Evolutionary conservation across 2,113 vertebrate genomes (phyloP).

Genomic region (Myotis brandtii): DNA sequence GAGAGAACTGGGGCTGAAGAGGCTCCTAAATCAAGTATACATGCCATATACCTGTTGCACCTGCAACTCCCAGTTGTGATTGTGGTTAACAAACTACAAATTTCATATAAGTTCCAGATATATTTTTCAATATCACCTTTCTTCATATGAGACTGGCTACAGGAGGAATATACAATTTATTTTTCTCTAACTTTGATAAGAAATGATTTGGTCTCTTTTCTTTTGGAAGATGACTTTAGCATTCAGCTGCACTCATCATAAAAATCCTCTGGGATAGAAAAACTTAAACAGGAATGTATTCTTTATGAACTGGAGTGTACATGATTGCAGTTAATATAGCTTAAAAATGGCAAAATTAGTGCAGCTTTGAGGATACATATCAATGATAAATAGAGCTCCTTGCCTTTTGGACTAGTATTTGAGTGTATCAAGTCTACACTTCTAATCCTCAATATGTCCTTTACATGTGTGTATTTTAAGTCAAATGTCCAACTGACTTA

Average conservation of each 20-base stretch:
- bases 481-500: not conserved
- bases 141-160: not conserved
- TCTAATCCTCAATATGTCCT: not conserved
- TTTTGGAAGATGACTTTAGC: not conserved
- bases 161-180: not conserved
- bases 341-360: slow-evolving; percentile 47
- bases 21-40: not conserved
- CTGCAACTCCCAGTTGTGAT: not conserved
- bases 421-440: not conserved
- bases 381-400: not conserved
- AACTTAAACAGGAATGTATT: not conserved
- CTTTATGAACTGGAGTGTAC: not conserved
- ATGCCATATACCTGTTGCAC: not conserved
- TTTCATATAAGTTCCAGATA: not conserved
- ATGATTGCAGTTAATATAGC: not conserved
- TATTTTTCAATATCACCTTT: not conserved
- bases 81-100: not conserved
- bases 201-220: not conserved
- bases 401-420: slow-evolving; percentile 25
- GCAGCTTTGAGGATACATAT: not conserved
- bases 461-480: not conserved
- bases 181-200: not conserved
- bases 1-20: not conserved
- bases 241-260: not conserved
- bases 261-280: not conserved